Evolutionary conservation across 1,140 invertebrate species (phyloP), one percentile per base, ranked within the genome.

Genomic region (Brachionus sp.): DNA sequence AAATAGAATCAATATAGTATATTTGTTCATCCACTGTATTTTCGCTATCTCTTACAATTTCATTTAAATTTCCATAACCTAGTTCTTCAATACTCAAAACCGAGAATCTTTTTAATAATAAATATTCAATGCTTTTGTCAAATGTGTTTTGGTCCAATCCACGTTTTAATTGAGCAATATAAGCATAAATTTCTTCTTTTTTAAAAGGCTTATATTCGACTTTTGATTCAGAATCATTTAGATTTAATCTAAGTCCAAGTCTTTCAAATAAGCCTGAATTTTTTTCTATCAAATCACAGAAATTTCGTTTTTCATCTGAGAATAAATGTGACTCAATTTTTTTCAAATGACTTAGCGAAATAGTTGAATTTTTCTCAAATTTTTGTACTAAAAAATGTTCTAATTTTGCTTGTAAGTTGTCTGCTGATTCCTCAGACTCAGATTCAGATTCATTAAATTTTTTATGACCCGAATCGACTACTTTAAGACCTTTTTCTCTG

Each of bases 291-390:
- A 70, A 42, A 70, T 70, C 66, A 39, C n/a, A 39, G 25, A 75
- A 75, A 75, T 75, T 46, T 75, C 7, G n/a, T 19, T 44, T 25
- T 10, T 23, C 5, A 33, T 75, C 25, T 10, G 16, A 5, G 33
- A 10, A 75, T 3, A 75, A 5, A 44, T 44, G 5, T 44, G 39
- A 25, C 23, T 75, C 70, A 9, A 75, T 75, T 46, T 46, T 44
- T 46, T 29, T 75, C 13, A 75, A 25, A 44, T 46, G 39, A 29
- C 44, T 13, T 3, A 75, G 23, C 5, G 37, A 50, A 25, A 75
- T 46, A 13, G 7, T 46, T 25, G 70, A 75, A 29, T 75, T 75
- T 46, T 42, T 42, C 19, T 75, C 70, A 46, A 75, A 46, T 75
- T 75, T 75, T 44, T 46, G 9, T 25, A 9, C 44, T 5, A 75